Conservation (phyloP, 2,113 vertebrate genomes). For the Oreochromis aureus region DNA sequence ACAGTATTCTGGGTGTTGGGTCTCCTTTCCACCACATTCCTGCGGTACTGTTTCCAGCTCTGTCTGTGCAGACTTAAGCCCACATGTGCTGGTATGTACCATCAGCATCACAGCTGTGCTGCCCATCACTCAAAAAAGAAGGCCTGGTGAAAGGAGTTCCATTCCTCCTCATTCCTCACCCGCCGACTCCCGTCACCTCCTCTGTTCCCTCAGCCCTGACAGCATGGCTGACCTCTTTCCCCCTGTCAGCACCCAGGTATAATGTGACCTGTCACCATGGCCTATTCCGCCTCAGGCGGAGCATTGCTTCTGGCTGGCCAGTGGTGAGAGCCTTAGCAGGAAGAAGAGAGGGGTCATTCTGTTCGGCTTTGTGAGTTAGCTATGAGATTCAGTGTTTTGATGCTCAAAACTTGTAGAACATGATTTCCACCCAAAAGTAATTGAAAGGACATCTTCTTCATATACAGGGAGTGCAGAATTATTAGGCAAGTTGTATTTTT, state of each 20-base stretch:
- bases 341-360: background rate
- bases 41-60: background rate
- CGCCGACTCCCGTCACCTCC: conserved; percentile 29
- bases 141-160: conserved; percentile 25
- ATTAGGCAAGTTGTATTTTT: no score
- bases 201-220: conserved; percentile 19
- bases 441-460: background rate
- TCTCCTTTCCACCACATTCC: conserved; percentile 1
- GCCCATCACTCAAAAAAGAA: conserved; percentile 40
- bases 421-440: background rate
- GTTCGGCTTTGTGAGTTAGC: background rate
- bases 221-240: conserved; percentile 55
- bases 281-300: conserved; percentile 29
- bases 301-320: conserved; percentile 36
- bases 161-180: conserved; percentile 23
- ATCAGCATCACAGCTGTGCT: conserved; percentile 42
- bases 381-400: background rate
- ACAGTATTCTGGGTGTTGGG: background rate
- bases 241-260: conserved; percentile 65
- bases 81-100: conserved; percentile 19
- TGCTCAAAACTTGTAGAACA: background rate
- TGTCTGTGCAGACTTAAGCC: conserved; percentile 15
- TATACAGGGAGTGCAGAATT: no score
- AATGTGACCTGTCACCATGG: conserved; percentile 57
- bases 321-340: background rate